Evolutionary conservation across 2,888 invertebrate genomes (phyloP).

Genomic region (Oligia latruncula): DNA sequence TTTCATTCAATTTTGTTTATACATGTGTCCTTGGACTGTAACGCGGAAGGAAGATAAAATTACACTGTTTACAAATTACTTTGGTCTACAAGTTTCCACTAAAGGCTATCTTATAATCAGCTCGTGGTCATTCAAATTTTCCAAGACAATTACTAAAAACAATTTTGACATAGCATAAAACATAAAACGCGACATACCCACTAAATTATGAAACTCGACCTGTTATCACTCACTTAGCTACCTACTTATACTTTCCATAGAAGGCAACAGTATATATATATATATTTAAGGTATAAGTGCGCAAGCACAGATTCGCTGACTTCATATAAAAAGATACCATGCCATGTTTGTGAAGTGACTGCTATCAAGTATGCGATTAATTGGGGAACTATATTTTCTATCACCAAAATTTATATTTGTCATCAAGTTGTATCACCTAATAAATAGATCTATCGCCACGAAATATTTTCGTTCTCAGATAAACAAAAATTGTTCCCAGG

Average conservation of each 20-base stretch:
- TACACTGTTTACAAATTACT: not conserved
- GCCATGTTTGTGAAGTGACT: slow-evolving; percentile 41
- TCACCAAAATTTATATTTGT: no score
- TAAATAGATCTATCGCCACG: no score
- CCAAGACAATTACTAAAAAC: slow-evolving; percentile 13
- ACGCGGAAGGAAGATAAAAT: slow-evolving; percentile 3
- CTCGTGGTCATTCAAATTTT: slow-evolving; percentile 10
- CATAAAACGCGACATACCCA: slow-evolving; percentile 35
- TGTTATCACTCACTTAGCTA: slow-evolving; percentile 43
- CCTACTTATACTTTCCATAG: slow-evolving; percentile 26
- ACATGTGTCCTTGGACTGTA: slow-evolving; percentile 8
- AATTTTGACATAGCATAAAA: slow-evolving; percentile 6
- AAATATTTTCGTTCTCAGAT: no score
- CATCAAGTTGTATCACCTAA: no score
- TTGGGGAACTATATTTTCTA: no score
- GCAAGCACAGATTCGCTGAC: slow-evolving; percentile 58
- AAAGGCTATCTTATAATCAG: not conserved
- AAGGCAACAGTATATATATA: slow-evolving; percentile 33
- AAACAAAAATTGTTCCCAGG: no score
- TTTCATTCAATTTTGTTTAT: not conserved
- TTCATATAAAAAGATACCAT: slow-evolving; percentile 59
- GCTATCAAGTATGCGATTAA: slow-evolving; percentile 20
- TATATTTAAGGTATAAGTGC: slow-evolving; percentile 36
- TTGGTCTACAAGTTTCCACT: not conserved
- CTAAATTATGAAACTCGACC: slow-evolving; percentile 58